Conservation (phyloP, 2,888 invertebrate species). For the Polymixis lichenea region DNA sequence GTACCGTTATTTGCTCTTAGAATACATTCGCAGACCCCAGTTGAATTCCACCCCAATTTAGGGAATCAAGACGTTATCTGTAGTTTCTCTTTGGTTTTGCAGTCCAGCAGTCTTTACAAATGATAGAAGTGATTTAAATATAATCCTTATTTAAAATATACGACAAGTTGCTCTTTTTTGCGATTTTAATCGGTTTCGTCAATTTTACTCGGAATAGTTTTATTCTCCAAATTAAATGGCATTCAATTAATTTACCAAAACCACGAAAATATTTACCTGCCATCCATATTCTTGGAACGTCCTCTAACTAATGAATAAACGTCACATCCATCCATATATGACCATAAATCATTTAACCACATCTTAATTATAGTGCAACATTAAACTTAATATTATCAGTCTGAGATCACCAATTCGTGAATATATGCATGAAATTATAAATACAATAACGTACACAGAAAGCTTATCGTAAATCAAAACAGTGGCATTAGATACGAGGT, state of each 20-base stretch:
- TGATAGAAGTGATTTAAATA: neutral
- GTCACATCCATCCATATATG: slow-evolving; percentile 19
- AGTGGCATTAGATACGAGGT: slow-evolving; percentile 73
- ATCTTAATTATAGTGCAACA: slow-evolving; percentile 46
- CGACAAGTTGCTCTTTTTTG: neutral
- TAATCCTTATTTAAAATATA: neutral
- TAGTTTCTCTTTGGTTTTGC: neutral
- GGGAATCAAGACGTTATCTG: slow-evolving; percentile 35
- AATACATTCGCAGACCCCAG: slow-evolving; percentile 39
- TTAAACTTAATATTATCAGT: slow-evolving; percentile 35
- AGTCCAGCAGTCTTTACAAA: neutral
- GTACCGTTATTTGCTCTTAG: slow-evolving; percentile 43
- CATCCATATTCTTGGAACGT: slow-evolving; percentile 14
- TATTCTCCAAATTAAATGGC: slow-evolving; percentile 8
- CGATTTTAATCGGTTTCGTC: neutral
- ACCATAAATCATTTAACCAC: slow-evolving; percentile 46
- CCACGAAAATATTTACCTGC: slow-evolving; percentile 1
- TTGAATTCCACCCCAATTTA: slow-evolving; percentile 40
- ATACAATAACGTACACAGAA: slow-evolving; percentile 68
- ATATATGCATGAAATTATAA: slow-evolving; percentile 55
- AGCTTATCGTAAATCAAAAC: slow-evolving; percentile 80
- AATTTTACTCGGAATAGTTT: neutral
- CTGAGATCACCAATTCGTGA: slow-evolving; percentile 28
- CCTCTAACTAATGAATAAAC: slow-evolving; percentile 26
- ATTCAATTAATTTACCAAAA: slow-evolving; percentile 22